Evolutionary conservation across 2,888 invertebrate species (phyloP), one percentile per base, ranked within the genome.

Genomic region (Cabera pusaria): DNA sequence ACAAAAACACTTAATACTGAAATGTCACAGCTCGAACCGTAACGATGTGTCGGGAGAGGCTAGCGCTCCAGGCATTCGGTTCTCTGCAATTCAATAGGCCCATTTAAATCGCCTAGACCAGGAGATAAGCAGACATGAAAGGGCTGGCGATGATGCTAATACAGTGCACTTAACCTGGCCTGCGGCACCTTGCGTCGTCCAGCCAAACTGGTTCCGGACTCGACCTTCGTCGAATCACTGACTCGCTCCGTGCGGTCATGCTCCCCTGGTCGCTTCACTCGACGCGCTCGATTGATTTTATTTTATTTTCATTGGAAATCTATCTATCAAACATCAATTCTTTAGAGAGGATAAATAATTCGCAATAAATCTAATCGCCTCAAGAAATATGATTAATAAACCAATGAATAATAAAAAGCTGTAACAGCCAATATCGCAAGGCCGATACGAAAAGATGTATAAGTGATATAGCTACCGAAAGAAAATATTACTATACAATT

Each of bases 81-180:
- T 40, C 45, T 56, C 62, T 56, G 66, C 72, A 71, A 77, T 82
- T 84, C 75, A 83, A 82, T 83, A 73, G 81, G 70, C 70, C 65
- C 72, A 76, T 82, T 84, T 81, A 77, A 75, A 80, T 72, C 59
- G 72, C 61, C 73, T 74, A 75, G 75, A 72, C 73, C 56, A 64
- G 67, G 66, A 77, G 85, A 85, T 85, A 84, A 85, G 80, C 67
- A 69, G 72, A 80, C 81, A 78, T 75, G 78, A 84, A 86, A 85
- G 84, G 83, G 83, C 81, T 71, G 72, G 69, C 80, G 84, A 79
- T 77, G 81, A 82, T 78, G 78, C 68, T 85, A 86, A 82, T 84
- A 76, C 75, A 79, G 74, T 75, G 83, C 80, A 83, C 80, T 84
- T 83, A 86, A 82, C 78, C 76, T 70, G 75, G 79, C 76, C 75